Percentiles rank a stretch among this genome's conserved stretches.
These are phyloP conservation scores for Silurus lanzhouensis DNA, from an alignment of 2,797 vertebrate genomes.

Conservation along the genomic window DNA sequence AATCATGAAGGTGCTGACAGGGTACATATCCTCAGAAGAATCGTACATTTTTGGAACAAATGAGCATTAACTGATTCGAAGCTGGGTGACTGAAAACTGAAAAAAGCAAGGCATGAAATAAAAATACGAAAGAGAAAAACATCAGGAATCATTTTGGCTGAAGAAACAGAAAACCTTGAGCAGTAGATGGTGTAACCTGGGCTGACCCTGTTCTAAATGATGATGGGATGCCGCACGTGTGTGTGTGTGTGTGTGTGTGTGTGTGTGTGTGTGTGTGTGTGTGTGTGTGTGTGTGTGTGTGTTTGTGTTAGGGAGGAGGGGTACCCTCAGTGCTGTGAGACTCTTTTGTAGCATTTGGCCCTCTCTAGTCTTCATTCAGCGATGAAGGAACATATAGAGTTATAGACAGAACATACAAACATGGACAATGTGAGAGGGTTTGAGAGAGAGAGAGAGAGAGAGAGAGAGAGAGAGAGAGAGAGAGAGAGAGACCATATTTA, in stretches of 20 bases:
- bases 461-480: too few species aligned
- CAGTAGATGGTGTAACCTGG: conserved; percentile 15
- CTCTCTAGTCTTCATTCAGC: conserved; percentile 7
- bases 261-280: not conserved
- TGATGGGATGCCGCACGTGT: not conserved
- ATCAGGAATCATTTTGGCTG: not conserved
- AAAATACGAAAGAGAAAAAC: not conserved
- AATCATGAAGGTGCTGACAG: not conserved
- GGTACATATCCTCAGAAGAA: too few species aligned
- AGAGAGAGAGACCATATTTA: not conserved
- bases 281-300: not conserved
- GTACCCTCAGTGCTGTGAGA: not conserved
- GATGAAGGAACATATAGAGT: not conserved
- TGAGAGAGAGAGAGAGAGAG: too few species aligned
- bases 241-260: not conserved
- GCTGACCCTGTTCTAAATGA: conserved; percentile 24
- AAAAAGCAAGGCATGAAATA: not conserved
- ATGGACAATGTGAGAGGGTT: not conserved
- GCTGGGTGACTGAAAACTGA: not conserved
- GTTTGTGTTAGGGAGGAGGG: not conserved
- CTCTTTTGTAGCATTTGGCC: not conserved
- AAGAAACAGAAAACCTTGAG: conserved; percentile 7
- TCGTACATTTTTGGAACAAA: not conserved
- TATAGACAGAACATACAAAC: not conserved
- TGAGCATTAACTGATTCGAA: not conserved